Conservation (phyloP, 2,797 vertebrate genomes). For the Xenentodon cancila region DNA sequence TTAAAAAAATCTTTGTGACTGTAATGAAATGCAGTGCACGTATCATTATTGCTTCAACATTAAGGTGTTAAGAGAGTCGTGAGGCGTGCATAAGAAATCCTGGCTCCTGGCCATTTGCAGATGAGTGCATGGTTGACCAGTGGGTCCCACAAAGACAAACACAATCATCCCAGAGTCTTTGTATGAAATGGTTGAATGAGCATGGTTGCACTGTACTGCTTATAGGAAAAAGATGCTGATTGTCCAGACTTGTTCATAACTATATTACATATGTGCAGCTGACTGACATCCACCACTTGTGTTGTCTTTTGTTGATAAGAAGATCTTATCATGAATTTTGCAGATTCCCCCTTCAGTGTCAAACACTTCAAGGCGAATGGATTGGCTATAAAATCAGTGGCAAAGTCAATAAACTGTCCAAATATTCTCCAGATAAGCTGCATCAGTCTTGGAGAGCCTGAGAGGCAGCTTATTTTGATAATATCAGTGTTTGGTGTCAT, state of each 20-base stretch:
- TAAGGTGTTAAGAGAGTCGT: conserved; percentile 3
- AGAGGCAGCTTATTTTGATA: conserved; percentile 20
- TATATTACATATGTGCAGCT: no score
- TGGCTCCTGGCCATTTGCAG: neutral
- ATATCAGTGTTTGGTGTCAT: conserved; percentile 14
- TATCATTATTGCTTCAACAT: conserved; percentile 1
- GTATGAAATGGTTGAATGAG: neutral
- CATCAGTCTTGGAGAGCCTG: conserved; percentile 10
- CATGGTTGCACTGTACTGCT: neutral
- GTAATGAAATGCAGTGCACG: neutral
- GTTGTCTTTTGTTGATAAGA: neutral
- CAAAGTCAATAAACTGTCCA: conserved; percentile 1
- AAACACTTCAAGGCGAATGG: neutral
- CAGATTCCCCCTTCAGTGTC: conserved; percentile 1
- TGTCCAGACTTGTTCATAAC: no score
- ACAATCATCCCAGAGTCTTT: neutral
- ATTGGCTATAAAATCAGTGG: conserved; percentile 15
- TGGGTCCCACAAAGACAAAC: neutral
- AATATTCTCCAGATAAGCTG: conserved; percentile 19
- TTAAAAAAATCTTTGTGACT: neutral
- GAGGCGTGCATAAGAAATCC: neutral
- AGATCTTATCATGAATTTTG: conserved; percentile 4
- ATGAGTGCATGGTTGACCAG: neutral
- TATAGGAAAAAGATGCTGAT: no score
- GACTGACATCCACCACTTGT: neutral